phyloP scores from a whole-genome alignment of 1,140 invertebrate species.

The Pomacea maculata region DNA sequence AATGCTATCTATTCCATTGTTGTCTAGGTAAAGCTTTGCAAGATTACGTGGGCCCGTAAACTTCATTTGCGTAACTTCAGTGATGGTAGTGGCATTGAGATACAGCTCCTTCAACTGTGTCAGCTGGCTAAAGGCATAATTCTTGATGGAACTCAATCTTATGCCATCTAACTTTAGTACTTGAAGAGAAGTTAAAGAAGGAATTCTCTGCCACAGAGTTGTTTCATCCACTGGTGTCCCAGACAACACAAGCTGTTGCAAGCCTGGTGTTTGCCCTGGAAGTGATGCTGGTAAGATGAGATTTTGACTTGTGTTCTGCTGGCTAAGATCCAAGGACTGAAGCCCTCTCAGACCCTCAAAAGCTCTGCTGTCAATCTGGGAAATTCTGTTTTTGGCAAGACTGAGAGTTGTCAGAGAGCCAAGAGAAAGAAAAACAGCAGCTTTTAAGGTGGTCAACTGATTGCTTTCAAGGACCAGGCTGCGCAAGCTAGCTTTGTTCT shows the following conservation, averaged over 20 bases:
- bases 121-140: slow-evolving; percentile 35
- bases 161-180: slow-evolving; percentile 32
- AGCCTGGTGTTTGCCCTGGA: background rate
- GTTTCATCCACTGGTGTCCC: slow-evolving; percentile 23
- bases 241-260: slow-evolving; percentile 20
- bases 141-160: slow-evolving; percentile 30
- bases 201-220: background rate
- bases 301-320: slow-evolving; percentile 13
- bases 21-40: slow-evolving; percentile 23
- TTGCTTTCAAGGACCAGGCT: slow-evolving; percentile 90
- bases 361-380: slow-evolving; percentile 27
- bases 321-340: slow-evolving; percentile 33
- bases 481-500: slow-evolving; percentile 84
- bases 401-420: slow-evolving; percentile 31
- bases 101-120: slow-evolving; percentile 33
- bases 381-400: slow-evolving; percentile 39
- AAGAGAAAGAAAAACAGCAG: slow-evolving; percentile 70
- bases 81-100: slow-evolving; percentile 34
- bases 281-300: slow-evolving; percentile 11
- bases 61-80: slow-evolving; percentile 30
- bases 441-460: slow-evolving; percentile 82
- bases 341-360: slow-evolving; percentile 32
- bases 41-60: slow-evolving; percentile 44
- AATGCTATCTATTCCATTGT: slow-evolving; percentile 39
- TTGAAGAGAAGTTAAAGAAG: slow-evolving; percentile 14